Evolutionary conservation across 2,888 invertebrate genomes (phyloP).

Genomic region (Hydropsyche betteni): DNA sequence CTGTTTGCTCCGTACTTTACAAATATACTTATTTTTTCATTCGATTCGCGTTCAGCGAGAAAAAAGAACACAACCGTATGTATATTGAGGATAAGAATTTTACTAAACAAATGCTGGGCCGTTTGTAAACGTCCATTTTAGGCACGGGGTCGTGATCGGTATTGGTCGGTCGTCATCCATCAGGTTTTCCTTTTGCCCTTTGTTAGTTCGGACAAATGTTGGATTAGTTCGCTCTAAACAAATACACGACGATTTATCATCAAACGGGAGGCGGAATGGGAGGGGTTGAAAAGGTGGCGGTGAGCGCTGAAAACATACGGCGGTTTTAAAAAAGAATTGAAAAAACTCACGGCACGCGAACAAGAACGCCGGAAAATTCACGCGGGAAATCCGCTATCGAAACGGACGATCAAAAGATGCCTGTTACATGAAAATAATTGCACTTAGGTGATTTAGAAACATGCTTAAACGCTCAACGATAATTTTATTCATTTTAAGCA

Average conservation of each 20-base stretch:
- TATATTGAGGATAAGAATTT: slow-evolving; percentile 21
- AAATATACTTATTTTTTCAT: slow-evolving; percentile 1
- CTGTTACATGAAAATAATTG: too few relatives aligned
- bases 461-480: too few relatives aligned
- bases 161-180: slow-evolving; percentile 33
- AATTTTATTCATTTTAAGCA: too few relatives aligned
- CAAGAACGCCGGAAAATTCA: background rate
- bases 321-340: slow-evolving; percentile 11
- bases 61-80: background rate
- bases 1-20: background rate
- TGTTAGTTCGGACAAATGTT: slow-evolving; percentile 33
- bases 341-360: background rate
- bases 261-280: background rate
- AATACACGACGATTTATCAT: slow-evolving; percentile 30
- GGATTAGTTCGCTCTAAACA: slow-evolving; percentile 34
- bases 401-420: too few relatives aligned
- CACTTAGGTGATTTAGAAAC: too few relatives aligned
- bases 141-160: slow-evolving; percentile 22
- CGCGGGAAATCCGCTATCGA: background rate
- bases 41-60: background rate
- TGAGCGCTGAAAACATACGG: background rate
- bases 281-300: background rate
- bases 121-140: slow-evolving; percentile 31
- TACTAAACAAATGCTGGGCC: slow-evolving; percentile 24
- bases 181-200: slow-evolving; percentile 32